Conservation (phyloP, 2,113 vertebrate species). For the Dromas ardeola region DNA sequence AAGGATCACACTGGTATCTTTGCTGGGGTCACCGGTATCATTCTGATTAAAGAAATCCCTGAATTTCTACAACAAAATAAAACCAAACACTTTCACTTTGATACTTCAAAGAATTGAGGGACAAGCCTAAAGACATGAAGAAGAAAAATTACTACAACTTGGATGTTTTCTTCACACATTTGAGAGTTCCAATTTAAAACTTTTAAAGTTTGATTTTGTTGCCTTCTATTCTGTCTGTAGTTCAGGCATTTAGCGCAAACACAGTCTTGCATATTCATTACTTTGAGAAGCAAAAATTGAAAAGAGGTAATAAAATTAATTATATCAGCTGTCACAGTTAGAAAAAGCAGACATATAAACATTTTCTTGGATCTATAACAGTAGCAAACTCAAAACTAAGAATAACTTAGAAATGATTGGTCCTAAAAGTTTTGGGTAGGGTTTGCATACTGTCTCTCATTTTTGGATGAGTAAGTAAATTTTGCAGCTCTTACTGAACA, state of each 20-base stretch:
- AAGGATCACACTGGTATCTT: conserved; percentile 94
- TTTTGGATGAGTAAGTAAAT: background rate
- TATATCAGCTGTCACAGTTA: background rate
- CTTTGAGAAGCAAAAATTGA: background rate
- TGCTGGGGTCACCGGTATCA: conserved; percentile 86
- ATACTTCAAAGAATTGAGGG: background rate
- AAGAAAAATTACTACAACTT: background rate
- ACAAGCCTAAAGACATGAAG: background rate
- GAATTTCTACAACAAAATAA: conserved; percentile 86
- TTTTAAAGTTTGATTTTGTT: background rate
- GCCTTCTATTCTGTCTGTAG: background rate
- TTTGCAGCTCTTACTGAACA: background rate
- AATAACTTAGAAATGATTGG: background rate
- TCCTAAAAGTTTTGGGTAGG: background rate
- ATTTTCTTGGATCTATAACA: background rate
- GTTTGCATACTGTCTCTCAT: background rate
- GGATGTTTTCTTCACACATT: background rate
- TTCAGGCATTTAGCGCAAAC: background rate
- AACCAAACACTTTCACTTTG: background rate
- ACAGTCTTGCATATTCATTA: background rate
- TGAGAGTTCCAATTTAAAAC: background rate
- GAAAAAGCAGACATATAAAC: background rate
- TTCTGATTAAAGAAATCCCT: conserved; percentile 97
- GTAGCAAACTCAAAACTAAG: background rate
- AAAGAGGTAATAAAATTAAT: background rate